Percentiles rank a stretch among this genome's conserved stretches.
Conservation (phyloP, 2,888 invertebrate genomes). For the Drosophila kanekoi region DNA sequence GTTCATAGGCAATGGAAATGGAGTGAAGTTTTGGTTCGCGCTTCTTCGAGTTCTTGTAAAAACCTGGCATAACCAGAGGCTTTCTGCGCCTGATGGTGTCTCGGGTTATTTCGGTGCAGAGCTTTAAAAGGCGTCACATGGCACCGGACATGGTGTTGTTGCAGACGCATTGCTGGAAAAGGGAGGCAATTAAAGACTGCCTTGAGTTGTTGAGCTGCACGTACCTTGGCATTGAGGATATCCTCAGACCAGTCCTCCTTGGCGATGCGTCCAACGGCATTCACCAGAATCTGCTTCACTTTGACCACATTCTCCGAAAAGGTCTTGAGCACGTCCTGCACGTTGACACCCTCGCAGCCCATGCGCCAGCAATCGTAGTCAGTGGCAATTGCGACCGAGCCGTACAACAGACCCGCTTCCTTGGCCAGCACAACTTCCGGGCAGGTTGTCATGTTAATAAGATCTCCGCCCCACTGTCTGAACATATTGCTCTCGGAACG, state of each 20-base stretch:
- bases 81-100: constrained; percentile 68
- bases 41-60: constrained; percentile 42
- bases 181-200: neutral
- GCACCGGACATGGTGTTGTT: constrained; percentile 81
- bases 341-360: constrained; percentile 88
- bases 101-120: constrained; percentile 73
- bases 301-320: constrained; percentile 92
- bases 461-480: constrained; percentile 94
- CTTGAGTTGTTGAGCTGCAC: neutral
- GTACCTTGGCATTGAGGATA: constrained; percentile 88
- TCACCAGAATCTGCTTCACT: constrained; percentile 90
- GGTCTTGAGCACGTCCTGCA: constrained; percentile 90
- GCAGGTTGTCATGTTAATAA: constrained; percentile 98
- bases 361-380: constrained; percentile 99
- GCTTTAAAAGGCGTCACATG: constrained; percentile 80
- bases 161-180: constrained; percentile 78
- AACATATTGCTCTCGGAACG: constrained; percentile 96
- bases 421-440: constrained; percentile 98
- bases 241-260: constrained; percentile 89
- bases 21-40: constrained; percentile 66
- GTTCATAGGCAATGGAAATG: constrained; percentile 74
- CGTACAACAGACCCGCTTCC: constrained; percentile 97
- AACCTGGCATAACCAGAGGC: constrained; percentile 35
- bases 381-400: constrained; percentile 96
- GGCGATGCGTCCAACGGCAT: constrained; percentile 90